Evolutionary conservation across 92 coral and sea anemone genomes (phyloP).

Genomic region (Montipora capitata): DNA sequence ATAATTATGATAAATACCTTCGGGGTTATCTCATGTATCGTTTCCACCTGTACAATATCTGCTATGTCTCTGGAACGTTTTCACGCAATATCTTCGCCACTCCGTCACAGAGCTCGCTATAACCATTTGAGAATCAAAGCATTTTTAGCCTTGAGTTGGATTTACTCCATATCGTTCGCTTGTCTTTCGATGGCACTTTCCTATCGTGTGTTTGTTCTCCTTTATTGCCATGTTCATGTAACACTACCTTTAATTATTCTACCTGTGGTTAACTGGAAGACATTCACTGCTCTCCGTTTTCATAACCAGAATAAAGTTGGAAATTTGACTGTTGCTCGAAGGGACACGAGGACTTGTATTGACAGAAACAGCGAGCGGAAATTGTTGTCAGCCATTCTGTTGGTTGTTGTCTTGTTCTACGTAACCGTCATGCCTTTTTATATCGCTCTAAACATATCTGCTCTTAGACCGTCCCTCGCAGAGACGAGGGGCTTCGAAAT

Average conservation of each 20-base stretch:
- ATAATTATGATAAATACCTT: not conserved
- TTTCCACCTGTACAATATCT: slow-evolving; percentile 27
- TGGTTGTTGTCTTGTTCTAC: slow-evolving; percentile 11
- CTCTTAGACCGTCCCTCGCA: not conserved
- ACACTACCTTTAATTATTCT: slow-evolving; percentile 42
- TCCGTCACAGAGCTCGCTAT: slow-evolving; percentile 4
- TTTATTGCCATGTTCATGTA: slow-evolving; percentile 60
- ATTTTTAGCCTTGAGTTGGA: slow-evolving; percentile 39
- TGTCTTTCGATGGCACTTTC: slow-evolving; percentile 36
- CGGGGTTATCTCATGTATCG: slow-evolving; percentile 26
- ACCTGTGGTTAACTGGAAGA: slow-evolving; percentile 37
- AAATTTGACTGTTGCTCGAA: not conserved
- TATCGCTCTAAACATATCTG: not conserved
- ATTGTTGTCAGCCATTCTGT: slow-evolving; percentile 11
- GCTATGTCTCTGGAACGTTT: slow-evolving; percentile 49
- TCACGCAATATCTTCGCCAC: slow-evolving; percentile 38
- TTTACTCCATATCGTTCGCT: slow-evolving; percentile 39
- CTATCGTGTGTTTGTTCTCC: not conserved
- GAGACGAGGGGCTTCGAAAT: not conserved
- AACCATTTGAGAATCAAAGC: slow-evolving; percentile 12
- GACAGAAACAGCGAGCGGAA: slow-evolving; percentile 16
- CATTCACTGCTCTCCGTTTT: slow-evolving; percentile 23
- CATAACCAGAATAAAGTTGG: not conserved
- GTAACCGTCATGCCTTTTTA: not conserved
- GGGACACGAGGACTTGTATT: not conserved